Conservation (phyloP, 2,113 vertebrate species). For the Ochotona curzoniae region DNA sequence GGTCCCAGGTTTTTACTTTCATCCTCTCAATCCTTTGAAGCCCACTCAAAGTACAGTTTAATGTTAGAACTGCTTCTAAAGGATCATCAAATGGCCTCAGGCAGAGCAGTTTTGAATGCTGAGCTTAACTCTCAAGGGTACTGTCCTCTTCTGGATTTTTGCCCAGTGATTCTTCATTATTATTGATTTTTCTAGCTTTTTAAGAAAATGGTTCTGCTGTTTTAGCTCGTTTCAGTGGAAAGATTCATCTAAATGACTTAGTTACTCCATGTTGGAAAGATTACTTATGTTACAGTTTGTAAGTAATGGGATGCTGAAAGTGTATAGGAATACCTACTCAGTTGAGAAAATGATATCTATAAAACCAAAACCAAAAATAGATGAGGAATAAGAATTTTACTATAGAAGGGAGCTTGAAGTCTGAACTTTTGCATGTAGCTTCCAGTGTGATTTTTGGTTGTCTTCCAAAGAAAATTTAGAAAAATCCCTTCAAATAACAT, state of each 20-base stretch:
- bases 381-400: background rate
- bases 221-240: background rate
- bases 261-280: background rate
- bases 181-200: background rate
- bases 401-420: background rate
- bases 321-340: background rate
- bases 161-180: background rate
- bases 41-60: background rate
- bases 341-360: background rate
- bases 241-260: background rate
- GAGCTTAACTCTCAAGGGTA: background rate
- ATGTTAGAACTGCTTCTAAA: background rate
- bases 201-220: background rate
- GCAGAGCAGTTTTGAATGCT: background rate
- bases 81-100: background rate
- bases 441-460: background rate
- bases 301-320: constrained; percentile 35
- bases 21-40: constrained; percentile 32
- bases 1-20: background rate
- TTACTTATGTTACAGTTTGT: background rate
- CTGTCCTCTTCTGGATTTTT: background rate
- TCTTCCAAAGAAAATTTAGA: background rate
- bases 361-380: background rate
- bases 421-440: background rate
- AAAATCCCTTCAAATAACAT: background rate